Base-by-base conservation (phyloP, 2,888 invertebrate species). In the Rhogogaster chlorosoma region DNA sequence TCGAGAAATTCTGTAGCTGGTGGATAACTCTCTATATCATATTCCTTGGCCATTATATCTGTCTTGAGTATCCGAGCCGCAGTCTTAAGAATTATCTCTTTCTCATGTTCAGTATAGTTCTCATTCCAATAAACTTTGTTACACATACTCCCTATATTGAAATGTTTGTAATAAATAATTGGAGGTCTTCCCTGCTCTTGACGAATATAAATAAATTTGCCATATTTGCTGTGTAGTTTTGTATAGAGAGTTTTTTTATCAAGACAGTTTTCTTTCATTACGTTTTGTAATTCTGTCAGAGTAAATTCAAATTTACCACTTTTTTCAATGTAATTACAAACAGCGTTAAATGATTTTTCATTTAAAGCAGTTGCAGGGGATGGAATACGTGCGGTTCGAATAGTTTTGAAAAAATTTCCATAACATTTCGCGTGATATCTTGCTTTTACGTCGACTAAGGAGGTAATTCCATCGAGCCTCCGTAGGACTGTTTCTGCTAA, bases 1-100 rank as follows among this genome's bases (percentile, higher is more conserved):
- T 86, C 70, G 18, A 86, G 70, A 85, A 86, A 85, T 53, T 85
- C 26, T 12, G 42, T 61, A 10, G 49, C 57, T 83, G 67, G 26
- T 29, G 29, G 71, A 36, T 84, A 45, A 84, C 42, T 49, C 3
- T 67, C n/a, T 22, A 22, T 83, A 64, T 85, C 49, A 71, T 85
- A 85, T 18, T 75, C 64, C 22, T 9, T 29, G 15, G 64, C 64
- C 15, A 7, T n/a, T 32, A 86, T 84, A 70, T 85, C 85, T 49
- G 3, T n/a, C 64, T 42, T 49, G n/a, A 86, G 77, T 73, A 85
- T 86, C 73, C 32, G 36, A 70, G 84, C 71, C 32, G 85, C 83
- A 15, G 71, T 49, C 49, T 70, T 71, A 15, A 71, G 71, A 22
- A 71, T 71, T 12, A 71, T 71, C 71, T 71, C 71, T 71, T 71